Base-by-base conservation (phyloP, 1,140 invertebrate genomes). In the Rhyacophila brunnea region DNA sequence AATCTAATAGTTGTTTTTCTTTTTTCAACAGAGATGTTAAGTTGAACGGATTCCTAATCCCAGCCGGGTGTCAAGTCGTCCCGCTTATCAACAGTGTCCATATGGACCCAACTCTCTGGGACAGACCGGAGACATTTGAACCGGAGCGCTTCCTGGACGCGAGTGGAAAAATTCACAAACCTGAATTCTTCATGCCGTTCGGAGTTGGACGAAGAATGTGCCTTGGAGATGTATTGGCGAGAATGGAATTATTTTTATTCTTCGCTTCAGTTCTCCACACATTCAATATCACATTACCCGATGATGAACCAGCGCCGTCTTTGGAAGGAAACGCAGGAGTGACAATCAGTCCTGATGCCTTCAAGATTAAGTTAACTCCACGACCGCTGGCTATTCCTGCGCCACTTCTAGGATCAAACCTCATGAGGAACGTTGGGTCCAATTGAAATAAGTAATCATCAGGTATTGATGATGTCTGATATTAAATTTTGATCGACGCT, bases 151-250 rank as follows among this genome's bases (percentile, higher is more conserved):
- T 96, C 75, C 79, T 96, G 44, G 85, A 87, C 48, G 77, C 83
- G 0, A 87, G 88, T 61, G 90, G 90, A 14, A 89, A 89, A 69
- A 85, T 96, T 11, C 79, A 78, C 35, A 91, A 90, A 53, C 92
- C 92, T 0, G 89, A 93, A 62, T 92, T 83, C 72, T 96, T 95
- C 73, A 87, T 96, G 79, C 94, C 93, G 0, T 96, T 95, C 71
- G 93, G 92, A 23, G 90, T 94, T 1, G 93, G 93, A 0, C 77
- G 91, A 10, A 82, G 95, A n/a, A 93, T 93, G 87, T 97, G 95
- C 69, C 76, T 97, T 6, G 95, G 95, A 4, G 92, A 96, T 67
- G 85, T 90, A 0, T 73, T 97, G 47, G 94, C 94, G 0, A 80
- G 88, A 13, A 93, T 93, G 86, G 94, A 97, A 71, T 77, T 96